Percentiles rank a stretch among this genome's conserved stretches.
Evolutionary conservation across 2,888 invertebrate species (phyloP).

Genomic region (Agonopterix arenella): DNA sequence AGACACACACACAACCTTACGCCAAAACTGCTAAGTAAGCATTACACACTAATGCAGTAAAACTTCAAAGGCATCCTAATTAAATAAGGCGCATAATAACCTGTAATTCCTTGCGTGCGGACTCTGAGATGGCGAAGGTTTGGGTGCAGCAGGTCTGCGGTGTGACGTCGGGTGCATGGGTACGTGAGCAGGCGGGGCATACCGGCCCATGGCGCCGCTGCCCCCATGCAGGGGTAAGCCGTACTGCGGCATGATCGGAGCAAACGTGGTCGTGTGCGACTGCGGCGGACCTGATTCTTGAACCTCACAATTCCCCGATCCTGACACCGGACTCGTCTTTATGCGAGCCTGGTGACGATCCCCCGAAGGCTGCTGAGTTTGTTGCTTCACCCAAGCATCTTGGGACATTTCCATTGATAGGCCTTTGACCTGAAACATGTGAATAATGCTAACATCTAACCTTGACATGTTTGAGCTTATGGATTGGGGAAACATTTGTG

Average conservation of each 20-base stretch:
- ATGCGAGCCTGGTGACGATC: slow-evolving; percentile 65
- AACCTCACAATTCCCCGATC: slow-evolving; percentile 58
- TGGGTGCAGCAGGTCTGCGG: slow-evolving; percentile 64
- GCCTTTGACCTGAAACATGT: slow-evolving; percentile 61
- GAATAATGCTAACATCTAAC: slow-evolving; percentile 3
- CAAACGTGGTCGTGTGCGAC: slow-evolving; percentile 57
- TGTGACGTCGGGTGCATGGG: slow-evolving; percentile 76
- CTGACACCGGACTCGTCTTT: slow-evolving; percentile 66
- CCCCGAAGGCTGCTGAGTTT: slow-evolving; percentile 51
- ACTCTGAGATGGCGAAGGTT: slow-evolving; percentile 72
- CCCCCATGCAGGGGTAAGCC: slow-evolving; percentile 58
- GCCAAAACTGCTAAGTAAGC: no score
- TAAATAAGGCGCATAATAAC: slow-evolving; percentile 38
- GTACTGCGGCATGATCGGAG: slow-evolving; percentile 63
- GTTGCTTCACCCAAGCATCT: slow-evolving; percentile 69
- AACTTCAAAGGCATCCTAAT: no score
- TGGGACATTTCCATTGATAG: slow-evolving; percentile 73
- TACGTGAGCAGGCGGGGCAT: slow-evolving; percentile 67
- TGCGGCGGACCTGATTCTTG: slow-evolving; percentile 77
- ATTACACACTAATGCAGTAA: no score
- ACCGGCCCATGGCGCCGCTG: slow-evolving; percentile 62
- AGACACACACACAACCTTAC: no score
- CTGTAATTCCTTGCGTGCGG: slow-evolving; percentile 75
- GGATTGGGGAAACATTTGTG: neutral
- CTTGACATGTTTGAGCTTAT: neutral